Conservation (phyloP, 2,113 vertebrate genomes). For the Gasterosteus nipponicus region DNA sequence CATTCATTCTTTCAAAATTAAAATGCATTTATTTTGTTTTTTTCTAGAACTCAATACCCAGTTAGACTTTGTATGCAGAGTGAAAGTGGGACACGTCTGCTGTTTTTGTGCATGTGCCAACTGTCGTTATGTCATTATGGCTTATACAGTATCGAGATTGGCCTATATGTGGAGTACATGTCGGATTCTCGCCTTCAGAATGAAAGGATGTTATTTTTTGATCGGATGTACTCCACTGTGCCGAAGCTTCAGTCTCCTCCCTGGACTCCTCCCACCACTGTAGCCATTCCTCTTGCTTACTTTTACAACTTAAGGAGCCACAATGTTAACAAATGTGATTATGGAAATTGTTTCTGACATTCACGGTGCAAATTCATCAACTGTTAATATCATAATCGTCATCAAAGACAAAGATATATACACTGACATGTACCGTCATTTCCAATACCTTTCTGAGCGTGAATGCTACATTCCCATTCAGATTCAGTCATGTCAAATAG, state of each 20-base stretch:
- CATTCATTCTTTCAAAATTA: neutral
- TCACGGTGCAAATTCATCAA: neutral
- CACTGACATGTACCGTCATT: neutral
- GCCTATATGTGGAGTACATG: neutral
- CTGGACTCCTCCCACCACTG: neutral
- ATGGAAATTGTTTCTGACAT: neutral
- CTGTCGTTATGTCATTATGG: neutral
- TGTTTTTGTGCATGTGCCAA: conserved; percentile 26
- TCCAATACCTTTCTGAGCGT: neutral
- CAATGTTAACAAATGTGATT: neutral
- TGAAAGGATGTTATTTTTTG: neutral
- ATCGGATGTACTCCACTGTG: neutral
- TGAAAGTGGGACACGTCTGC: conserved; percentile 46
- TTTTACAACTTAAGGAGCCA: neutral
- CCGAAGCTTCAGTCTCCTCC: neutral
- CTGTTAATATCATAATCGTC: too few species aligned
- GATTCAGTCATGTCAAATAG: neutral
- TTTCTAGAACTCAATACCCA: conserved; percentile 21
- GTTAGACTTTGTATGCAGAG: conserved; percentile 6
- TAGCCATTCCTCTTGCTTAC: neutral
- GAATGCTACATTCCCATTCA: neutral
- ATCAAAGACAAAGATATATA: neutral
- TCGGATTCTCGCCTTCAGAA: neutral
- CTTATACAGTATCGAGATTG: neutral
- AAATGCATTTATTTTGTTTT: conserved; percentile 1